A percentile compares a stretch with the other conserved stretches of the same genome.
Evolutionary conservation across 2,113 vertebrate species (phyloP).

Genomic region (Chaetops frenatus): DNA sequence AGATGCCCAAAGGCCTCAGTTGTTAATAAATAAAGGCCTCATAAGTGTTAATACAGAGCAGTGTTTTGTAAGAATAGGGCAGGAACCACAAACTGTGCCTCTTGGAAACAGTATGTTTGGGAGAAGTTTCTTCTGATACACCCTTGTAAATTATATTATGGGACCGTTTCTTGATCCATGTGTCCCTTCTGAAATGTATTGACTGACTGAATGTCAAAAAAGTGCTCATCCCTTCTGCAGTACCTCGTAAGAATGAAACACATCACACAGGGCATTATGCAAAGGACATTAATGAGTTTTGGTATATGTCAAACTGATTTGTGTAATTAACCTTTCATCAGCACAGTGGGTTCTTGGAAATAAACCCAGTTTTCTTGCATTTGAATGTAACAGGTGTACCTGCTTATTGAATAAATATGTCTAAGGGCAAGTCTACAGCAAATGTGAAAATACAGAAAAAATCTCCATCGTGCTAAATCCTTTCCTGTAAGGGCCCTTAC

Average conservation of each 20-base stretch:
- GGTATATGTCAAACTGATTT: not conserved
- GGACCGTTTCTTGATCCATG: not conserved
- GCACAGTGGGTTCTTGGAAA: not conserved
- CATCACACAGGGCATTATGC: fast-evolving
- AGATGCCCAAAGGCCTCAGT: not conserved
- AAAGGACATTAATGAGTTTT: not conserved
- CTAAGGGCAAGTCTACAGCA: not conserved
- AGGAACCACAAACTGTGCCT: not conserved
- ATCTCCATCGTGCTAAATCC: not conserved
- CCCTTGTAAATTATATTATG: not conserved
- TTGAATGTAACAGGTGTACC: not conserved
- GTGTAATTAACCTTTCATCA: not conserved
- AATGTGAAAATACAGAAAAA: not conserved
- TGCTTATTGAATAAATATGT: not conserved
- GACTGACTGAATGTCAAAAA: not conserved
- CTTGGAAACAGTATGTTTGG: not conserved
- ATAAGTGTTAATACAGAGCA: not conserved
- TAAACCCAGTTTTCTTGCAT: not conserved
- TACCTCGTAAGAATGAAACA: not conserved
- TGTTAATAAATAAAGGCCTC: not conserved
- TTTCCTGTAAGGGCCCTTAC: not conserved
- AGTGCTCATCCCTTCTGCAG: not conserved
- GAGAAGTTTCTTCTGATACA: not conserved
- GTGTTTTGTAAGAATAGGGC: not conserved
- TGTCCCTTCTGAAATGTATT: not conserved